A percentile compares a stretch with the other conserved stretches of the same genome.
Conservation (phyloP, 64 coral and sea anemone genomes). For the Acropora yongei region DNA sequence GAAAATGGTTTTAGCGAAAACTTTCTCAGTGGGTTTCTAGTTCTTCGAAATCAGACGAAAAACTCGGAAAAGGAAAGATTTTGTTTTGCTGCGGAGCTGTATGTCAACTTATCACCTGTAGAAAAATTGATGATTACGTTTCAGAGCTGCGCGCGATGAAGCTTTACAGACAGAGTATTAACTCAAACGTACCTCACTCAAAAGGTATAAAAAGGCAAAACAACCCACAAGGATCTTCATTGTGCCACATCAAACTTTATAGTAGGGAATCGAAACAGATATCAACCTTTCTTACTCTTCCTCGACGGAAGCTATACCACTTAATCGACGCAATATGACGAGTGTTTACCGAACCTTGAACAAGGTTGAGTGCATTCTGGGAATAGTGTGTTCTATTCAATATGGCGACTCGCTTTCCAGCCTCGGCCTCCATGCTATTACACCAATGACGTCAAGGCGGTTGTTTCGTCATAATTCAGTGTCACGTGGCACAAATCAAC, state of each 20-base stretch:
- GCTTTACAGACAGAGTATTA: no score
- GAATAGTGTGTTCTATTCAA: constrained; percentile 67
- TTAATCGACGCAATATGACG: not conserved
- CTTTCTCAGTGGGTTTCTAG: no score
- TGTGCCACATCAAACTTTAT: not conserved
- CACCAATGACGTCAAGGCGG: constrained; percentile 83
- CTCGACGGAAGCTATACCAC: no score
- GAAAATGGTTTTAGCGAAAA: no score
- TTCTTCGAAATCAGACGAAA: no score
- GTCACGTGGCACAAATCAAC: no score
- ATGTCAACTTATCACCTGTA: no score
- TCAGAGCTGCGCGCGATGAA: not conserved
- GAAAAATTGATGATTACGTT: not conserved
- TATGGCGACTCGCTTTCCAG: constrained; percentile 96
- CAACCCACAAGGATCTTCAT: constrained; percentile 21
- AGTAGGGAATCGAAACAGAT: not conserved
- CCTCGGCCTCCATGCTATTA: constrained; percentile 90
- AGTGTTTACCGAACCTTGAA: not conserved
- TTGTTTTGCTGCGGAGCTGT: no score
- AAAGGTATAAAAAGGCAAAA: not conserved
- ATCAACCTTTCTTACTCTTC: not conserved
- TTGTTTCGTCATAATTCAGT: not conserved
- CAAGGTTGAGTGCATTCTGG: constrained; percentile 46
- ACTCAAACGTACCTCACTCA: constrained; percentile 9
- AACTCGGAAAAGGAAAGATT: no score